A percentile compares a stretch with the other conserved stretches of the same genome.
These are phyloP conservation scores for Eumerus sabulonum DNA, from an alignment of 2,888 invertebrate genomes.

Conservation along the genomic window DNA sequence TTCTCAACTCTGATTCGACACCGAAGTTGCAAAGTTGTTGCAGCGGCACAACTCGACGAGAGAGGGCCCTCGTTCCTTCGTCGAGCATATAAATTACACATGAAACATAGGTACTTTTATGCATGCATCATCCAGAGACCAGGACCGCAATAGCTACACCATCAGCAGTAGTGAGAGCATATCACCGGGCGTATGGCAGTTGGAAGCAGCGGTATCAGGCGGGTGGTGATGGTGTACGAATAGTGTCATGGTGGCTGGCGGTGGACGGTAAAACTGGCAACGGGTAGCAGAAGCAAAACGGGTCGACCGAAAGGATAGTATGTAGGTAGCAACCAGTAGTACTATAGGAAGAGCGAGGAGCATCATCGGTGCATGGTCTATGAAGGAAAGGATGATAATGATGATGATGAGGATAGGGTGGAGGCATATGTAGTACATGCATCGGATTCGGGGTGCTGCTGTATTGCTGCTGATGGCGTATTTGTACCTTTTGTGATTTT, in stretches of 20 bases:
- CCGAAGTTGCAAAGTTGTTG: too few relatives aligned
- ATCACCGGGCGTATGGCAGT: constrained; percentile 7
- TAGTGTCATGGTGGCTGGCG: too few relatives aligned
- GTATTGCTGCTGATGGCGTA: constrained; percentile 54
- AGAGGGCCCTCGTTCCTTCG: neutral
- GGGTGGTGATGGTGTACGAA: too few relatives aligned
- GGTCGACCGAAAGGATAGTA: constrained; percentile 45
- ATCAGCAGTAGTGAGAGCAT: constrained; percentile 15
- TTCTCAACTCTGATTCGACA: constrained; percentile 46
- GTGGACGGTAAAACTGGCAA: constrained; percentile 8
- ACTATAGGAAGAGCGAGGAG: constrained; percentile 52
- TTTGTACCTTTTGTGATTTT: constrained; percentile 69
- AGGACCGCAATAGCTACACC: constrained; percentile 47
- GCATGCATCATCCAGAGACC: constrained; percentile 68
- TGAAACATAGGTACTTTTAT: constrained; percentile 67
- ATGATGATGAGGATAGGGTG: constrained; percentile 62
- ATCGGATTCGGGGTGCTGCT: constrained; percentile 62
- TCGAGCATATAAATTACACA: constrained; percentile 63
- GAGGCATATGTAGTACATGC: constrained; percentile 59
- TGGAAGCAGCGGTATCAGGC: too few relatives aligned
- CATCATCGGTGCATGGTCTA: constrained; percentile 65
- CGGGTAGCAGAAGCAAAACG: constrained; percentile 7
- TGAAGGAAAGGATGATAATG: constrained; percentile 64
- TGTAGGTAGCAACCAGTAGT: constrained; percentile 7
- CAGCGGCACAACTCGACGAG: neutral